Percentiles rank a stretch among this genome's conserved stretches.
These are phyloP conservation scores for Brachypteracias leptosomus DNA, from an alignment of 2,113 vertebrate species.

Conservation along the genomic window DNA sequence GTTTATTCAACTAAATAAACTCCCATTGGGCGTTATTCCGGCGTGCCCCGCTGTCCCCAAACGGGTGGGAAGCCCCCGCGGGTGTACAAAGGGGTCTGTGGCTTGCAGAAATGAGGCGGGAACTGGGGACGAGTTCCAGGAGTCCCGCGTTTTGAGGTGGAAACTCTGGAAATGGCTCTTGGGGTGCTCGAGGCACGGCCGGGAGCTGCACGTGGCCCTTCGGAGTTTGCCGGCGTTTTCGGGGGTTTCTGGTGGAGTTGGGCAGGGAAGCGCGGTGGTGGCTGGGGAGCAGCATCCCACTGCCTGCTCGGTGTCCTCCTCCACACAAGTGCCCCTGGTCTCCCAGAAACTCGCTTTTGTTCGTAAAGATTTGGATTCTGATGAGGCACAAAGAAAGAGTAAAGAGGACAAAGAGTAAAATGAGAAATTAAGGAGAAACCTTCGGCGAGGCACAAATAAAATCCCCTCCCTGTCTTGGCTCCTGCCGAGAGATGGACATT, in stretches of 20 bases:
- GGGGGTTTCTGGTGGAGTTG: background rate
- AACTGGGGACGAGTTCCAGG: background rate
- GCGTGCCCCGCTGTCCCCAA: fast-evolving
- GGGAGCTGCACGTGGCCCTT: background rate
- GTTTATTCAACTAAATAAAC: no score
- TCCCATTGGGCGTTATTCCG: background rate
- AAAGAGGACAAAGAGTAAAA: background rate
- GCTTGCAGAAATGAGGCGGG: background rate
- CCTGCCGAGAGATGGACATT: background rate
- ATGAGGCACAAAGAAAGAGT: background rate
- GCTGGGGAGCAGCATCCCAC: background rate
- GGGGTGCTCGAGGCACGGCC: background rate
- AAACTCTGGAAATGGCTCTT: fast-evolving
- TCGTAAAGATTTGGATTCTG: background rate
- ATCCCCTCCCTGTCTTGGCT: fast-evolving
- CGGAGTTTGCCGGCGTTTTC: fast-evolving
- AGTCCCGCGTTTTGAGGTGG: background rate
- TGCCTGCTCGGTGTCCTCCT: background rate
- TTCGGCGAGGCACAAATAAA: fast-evolving
- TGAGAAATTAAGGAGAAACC: background rate
- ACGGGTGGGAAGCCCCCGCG: background rate
- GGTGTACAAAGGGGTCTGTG: background rate
- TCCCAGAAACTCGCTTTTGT: background rate
- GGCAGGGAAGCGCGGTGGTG: fast-evolving
- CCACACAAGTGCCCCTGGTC: no score